Percentiles rank a stretch among this genome's conserved stretches.
phyloP scores from a whole-genome alignment of 2,797 vertebrate genomes.

The Sebastes steindachneri region DNA sequence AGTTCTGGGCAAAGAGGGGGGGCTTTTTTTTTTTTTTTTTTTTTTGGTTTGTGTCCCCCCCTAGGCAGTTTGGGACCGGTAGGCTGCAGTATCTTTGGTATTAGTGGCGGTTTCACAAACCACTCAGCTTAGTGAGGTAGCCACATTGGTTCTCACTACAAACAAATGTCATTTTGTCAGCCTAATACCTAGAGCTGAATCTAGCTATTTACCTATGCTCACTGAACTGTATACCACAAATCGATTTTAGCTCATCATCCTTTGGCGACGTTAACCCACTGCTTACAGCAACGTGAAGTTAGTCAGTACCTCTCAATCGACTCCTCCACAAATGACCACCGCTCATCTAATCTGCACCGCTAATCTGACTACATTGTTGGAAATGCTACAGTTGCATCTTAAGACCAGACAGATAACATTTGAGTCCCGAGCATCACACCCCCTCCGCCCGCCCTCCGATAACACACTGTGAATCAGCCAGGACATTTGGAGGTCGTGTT shows the following conservation, averaged over 20 bases:
- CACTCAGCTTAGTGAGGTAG: conserved; percentile 99
- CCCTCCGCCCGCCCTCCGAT: conserved; percentile 38
- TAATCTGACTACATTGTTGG: conserved; percentile 82
- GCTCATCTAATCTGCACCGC: conserved; percentile 75
- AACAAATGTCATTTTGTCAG: conserved; percentile 88
- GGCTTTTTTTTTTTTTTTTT: not conserved
- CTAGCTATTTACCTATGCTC: conserved; percentile 72
- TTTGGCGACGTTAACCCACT: conserved; percentile 73
- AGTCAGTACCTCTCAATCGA: conserved; percentile 61
- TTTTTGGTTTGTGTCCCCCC: conserved; percentile 77
- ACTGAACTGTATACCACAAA: conserved; percentile 78
- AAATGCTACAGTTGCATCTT: conserved; percentile 86
- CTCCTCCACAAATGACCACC: conserved; percentile 67
- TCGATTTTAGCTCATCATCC: conserved; percentile 71
- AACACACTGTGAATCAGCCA: conserved; percentile 78
- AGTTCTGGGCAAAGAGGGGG: conserved; percentile 40
- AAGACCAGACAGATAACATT: conserved; percentile 74
- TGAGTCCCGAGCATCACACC: conserved; percentile 63
- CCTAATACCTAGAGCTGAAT: conserved; percentile 74
- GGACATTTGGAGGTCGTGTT: conserved; percentile 73
- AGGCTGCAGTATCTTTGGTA: conserved; percentile 99
- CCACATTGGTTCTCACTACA: conserved; percentile 97
- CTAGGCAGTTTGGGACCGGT: conserved; percentile 90
- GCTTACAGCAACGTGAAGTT: conserved; percentile 82
- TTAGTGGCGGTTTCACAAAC: conserved; percentile 96